phyloP scores from a whole-genome alignment of 2,797 vertebrate genomes.

The Neostethus bicornis region DNA sequence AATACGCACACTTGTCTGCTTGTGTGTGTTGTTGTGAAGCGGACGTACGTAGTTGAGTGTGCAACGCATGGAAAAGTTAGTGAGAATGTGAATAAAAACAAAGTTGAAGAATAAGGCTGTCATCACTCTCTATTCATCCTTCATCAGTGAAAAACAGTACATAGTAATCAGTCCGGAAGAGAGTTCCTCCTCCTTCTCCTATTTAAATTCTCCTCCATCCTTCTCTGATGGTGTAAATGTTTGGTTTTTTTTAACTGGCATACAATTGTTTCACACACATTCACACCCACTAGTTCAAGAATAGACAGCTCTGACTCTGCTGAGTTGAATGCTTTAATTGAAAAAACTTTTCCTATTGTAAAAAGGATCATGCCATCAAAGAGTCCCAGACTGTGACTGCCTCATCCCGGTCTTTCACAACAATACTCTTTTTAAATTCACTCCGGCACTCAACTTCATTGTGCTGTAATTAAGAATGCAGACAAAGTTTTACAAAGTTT shows the following conservation, averaged over 20 bases:
- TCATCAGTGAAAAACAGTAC: conserved; percentile 49
- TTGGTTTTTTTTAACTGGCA: conserved; percentile 55
- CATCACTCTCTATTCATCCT: conserved; percentile 18
- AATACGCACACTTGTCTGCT: too few relatives aligned
- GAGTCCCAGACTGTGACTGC: not conserved
- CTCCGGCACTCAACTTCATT: conserved; percentile 12
- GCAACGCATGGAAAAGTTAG: conserved; percentile 14
- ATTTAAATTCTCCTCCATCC: conserved; percentile 46
- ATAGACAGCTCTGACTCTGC: conserved; percentile 25
- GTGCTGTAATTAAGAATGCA: conserved; percentile 11
- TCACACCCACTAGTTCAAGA: conserved; percentile 23
- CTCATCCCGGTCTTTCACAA: conserved; percentile 22
- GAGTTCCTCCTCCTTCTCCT: conserved; percentile 31
- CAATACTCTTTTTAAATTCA: conserved; percentile 22
- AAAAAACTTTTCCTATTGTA: not conserved
- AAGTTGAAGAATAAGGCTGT: conserved; percentile 28
- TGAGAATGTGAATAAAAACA: conserved; percentile 29
- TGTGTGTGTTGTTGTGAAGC: too few relatives aligned
- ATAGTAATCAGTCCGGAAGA: conserved; percentile 54
- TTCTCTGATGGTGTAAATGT: conserved; percentile 51
- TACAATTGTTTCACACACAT: conserved; percentile 22
- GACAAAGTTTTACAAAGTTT: conserved; percentile 1
- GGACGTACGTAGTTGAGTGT: too few relatives aligned
- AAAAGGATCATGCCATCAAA: not conserved
- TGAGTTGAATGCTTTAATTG: conserved; percentile 8